Base-by-base conservation (phyloP, 2,888 invertebrate species). In the Drosophila emarginata region DNA sequence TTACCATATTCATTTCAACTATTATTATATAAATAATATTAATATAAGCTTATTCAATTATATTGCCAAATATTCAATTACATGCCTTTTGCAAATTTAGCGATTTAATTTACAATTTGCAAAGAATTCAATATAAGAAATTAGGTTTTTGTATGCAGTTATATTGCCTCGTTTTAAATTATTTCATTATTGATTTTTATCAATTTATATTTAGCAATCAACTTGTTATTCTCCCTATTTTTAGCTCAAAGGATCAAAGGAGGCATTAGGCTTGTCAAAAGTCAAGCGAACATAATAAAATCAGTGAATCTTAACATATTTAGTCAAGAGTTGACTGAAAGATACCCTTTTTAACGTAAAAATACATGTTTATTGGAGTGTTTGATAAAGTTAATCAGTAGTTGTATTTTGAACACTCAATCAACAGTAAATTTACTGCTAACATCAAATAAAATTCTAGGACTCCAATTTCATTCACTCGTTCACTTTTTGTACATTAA, bases 11-110 rank as follows among this genome's bases (percentile, higher is more conserved):
- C 37, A 28, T 28, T 28, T 28, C 45, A 51, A 52, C 32, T 37
- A 54, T 53, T 39, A 37, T 14, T 58, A 62, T 64, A 28, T 59
- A n/a, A n/a, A n/a, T n/a, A n/a, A 45, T 39, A 39, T 59, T 23
- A 32, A 18, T 12, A 32, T 54, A 32, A 32, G 15, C 4, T 15
- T 32, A 54, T 54, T 28, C 23, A n/a, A n/a, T n/a, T n/a, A 12
- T 32, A 6, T 54, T 11, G 53, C 28, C 32, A 53, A 53, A 53
- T 14, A 15, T 32, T 28, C 5, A 53, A 28, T 53, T 26, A 28
- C 9, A 6, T 52, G 23, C 1, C 26, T 52, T 53, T 26, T 15
- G 28, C 15, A 23, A 23, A 5, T 18, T 32, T 32, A 2, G 15
- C 32, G 7, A 32, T 53, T 53, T 9, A 32, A 32, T 53, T 32